These are phyloP conservation scores for Neuroscelio doddi DNA, from an alignment of 2,888 invertebrate species.

Conservation along the genomic window DNA sequence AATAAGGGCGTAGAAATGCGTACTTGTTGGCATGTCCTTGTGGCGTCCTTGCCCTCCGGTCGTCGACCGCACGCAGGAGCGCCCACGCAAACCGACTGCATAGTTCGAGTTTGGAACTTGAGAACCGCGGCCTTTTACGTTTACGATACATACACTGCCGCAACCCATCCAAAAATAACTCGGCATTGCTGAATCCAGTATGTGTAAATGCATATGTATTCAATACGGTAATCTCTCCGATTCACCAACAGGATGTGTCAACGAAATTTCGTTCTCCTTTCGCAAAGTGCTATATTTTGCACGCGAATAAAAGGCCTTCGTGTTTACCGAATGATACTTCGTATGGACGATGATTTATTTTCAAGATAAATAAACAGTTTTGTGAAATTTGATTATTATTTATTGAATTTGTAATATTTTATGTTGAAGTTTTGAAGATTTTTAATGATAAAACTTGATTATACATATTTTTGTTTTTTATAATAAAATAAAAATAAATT, in stretches of 20 bases:
- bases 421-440: too few species aligned
- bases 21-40: constrained; percentile 64
- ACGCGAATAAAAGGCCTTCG: too few species aligned
- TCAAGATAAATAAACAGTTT: too few species aligned
- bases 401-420: too few species aligned
- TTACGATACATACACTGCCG: constrained; percentile 55
- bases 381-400: too few species aligned
- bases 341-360: too few species aligned
- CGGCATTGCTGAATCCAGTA: constrained; percentile 52
- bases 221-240: constrained; percentile 27
- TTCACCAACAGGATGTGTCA: constrained; percentile 27
- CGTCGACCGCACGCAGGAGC: constrained; percentile 63
- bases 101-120: constrained; percentile 53
- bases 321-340: too few species aligned
- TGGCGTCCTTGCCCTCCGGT: constrained; percentile 70
- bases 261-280: constrained; percentile 5
- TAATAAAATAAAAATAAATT: too few species aligned
- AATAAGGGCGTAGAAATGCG: constrained; percentile 34
- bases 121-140: constrained; percentile 60
- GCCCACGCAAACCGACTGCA: constrained; percentile 56
- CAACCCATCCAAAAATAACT: constrained; percentile 61
- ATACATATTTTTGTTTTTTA: too few species aligned
- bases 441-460: too few species aligned
- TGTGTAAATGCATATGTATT: constrained; percentile 38
- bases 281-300: background rate